Evolutionary conservation across 2,113 vertebrate species (phyloP), one percentile per base, ranked within the genome.

Genomic region (Hippocampus mohnikei): DNA sequence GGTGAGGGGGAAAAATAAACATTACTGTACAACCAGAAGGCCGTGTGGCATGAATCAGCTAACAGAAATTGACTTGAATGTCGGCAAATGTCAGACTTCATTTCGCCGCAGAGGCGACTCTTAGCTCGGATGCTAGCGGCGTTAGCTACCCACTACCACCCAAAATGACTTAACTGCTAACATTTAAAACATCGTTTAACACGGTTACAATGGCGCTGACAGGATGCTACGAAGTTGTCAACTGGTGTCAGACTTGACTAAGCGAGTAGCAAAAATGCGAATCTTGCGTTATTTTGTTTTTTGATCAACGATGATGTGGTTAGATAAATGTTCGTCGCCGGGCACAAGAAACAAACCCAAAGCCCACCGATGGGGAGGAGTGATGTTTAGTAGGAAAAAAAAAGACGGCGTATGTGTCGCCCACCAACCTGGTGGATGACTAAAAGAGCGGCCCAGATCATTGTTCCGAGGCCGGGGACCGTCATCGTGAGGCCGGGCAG

Each of bases 401-500:
- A 7, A 56, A 12, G 11, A 8, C 20, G 21, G 6, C 10, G 12
- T 44, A 10, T 56, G 20, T 15, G 29, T 55, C 2, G 44, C 4
- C 20, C 12, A 76, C 87, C 88, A 75, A 93, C 92, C 92, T 92
- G 84, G 4, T 90, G 87, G 53, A 91, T 61, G 68, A 92, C 69
- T 67, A 60, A 33, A 33, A 93, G 69, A 72, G 72, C 85, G 62
- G 83, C 81, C 86, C 88, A 92, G 23, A 92, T 41, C 78, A 93
- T 84, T 73, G 81, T 85, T 73, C 79, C 65, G 20, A 75, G 73
- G 75, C 81, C 67, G 21, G 75, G 74, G 74, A 86, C 76, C 76
- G 87, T 90, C 92, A 93, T 65, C 2, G n/a, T 93, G 76, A 73
- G 83, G 82, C 41, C 77, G 78, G 80, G 85, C 74, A 78, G n/a